Base-by-base conservation (phyloP, 2,113 vertebrate genomes). In the Callocephalon fimbriatum region DNA sequence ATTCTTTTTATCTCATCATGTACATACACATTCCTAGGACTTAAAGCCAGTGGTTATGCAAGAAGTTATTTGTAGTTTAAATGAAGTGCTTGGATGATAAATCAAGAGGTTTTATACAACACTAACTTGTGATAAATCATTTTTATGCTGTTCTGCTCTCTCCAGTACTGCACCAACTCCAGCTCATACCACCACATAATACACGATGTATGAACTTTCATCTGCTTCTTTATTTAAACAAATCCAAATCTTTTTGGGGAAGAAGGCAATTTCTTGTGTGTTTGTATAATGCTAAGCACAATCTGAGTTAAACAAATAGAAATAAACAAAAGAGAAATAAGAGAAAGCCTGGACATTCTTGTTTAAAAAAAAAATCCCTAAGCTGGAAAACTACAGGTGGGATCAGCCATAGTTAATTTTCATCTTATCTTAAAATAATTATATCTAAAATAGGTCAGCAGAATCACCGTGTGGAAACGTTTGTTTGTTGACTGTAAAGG, bases 31-130 rank as follows among this genome's bases (percentile, higher is more conserved):
- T 97, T 91, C 66, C 45, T 67, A 91, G 70, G 79, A 93, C n/a
- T 93, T 72, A 94, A 74, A 97, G 83, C 17, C 29, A 95, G 53
- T 70, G 62, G 40, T 96, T 96, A 88, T 92, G 82, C 74, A 97
- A 96, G 75, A 95, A 94, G 22, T 83, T 93, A 95, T 90, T 72
- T 96, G 62, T 95, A 93, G 68, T 70, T 96, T 91, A 97, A 97
- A 92, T 90, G 3, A 96, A 97, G 71, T 74, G 86, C 35, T 95
- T 73, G 81, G 68, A 87, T 44, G 91, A 80, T 86, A 97, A 95
- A 94, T 96, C 72, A 95, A 96, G 76, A 85, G 67, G 67, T 54
- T 93, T 95, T 73, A 74, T 91, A 92, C 47, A 89, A 90, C 56
- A 79, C 21, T 90, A 87, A 90, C 45, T 59, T 75, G 59, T 96